phyloP scores from a whole-genome alignment of 2,113 vertebrate species.

The Bufo bufo region DNA sequence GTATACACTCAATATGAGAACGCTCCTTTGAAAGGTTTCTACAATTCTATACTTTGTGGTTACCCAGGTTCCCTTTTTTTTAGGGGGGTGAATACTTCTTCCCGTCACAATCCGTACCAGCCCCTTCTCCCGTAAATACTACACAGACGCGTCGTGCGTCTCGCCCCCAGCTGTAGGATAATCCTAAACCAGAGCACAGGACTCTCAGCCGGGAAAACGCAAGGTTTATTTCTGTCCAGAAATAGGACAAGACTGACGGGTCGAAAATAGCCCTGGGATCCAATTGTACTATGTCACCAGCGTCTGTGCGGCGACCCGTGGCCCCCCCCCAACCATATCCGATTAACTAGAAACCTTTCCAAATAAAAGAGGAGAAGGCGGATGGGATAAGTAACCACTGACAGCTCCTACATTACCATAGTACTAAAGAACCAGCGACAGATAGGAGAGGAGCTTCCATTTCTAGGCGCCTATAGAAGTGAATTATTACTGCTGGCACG shows the following conservation, averaged over 20 bases:
- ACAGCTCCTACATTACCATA: too few species aligned
- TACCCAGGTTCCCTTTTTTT: too few species aligned
- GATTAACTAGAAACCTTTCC: neutral
- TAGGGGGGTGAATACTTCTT: too few species aligned
- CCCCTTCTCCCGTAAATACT: neutral
- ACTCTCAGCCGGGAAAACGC: neutral
- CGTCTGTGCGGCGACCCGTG: neutral
- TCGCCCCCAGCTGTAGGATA: neutral
- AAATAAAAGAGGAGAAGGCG: neutral
- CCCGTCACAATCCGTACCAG: too few species aligned
- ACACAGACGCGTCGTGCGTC: neutral
- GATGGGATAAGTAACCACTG: too few species aligned
- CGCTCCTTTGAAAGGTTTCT: too few species aligned
- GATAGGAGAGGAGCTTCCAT: too few species aligned
- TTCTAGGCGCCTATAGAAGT: too few species aligned
- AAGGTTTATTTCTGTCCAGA: slow-evolving; percentile 28
- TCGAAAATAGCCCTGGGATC: neutral
- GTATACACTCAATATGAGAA: too few species aligned
- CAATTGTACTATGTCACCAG: neutral
- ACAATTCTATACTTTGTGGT: too few species aligned
- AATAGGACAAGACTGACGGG: slow-evolving; percentile 16
- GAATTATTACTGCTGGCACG: too few species aligned
- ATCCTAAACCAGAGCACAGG: neutral
- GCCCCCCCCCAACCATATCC: neutral
- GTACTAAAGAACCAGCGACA: too few species aligned